These are phyloP conservation scores for Azemiops feae DNA, from an alignment of 2,113 vertebrate species.

Conservation along the genomic window DNA sequence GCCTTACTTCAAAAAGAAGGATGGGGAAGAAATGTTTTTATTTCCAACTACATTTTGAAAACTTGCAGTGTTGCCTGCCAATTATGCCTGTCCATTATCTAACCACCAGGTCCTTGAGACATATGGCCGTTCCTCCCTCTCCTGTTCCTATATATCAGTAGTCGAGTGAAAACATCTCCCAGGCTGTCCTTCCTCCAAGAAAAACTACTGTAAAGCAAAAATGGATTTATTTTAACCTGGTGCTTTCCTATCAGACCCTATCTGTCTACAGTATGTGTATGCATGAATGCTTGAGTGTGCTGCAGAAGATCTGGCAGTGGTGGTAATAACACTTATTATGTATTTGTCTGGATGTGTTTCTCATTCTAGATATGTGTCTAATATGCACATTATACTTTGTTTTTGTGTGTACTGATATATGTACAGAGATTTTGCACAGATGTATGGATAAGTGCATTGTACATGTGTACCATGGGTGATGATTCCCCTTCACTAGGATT, in stretches of 20 bases:
- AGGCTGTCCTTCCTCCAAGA: neutral
- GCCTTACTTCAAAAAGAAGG: neutral
- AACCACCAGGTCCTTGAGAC: neutral
- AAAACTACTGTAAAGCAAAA: neutral
- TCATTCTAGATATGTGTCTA: no score
- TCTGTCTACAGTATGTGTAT: no score
- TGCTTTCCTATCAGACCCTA: neutral
- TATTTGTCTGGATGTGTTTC: no score
- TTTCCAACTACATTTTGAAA: neutral
- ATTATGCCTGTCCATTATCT: neutral
- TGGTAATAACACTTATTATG: no score
- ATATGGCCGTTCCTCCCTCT: neutral
- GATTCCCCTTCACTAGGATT: neutral
- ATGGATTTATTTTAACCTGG: neutral
- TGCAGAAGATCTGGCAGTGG: no score
- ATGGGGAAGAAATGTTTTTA: neutral
- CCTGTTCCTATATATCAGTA: neutral
- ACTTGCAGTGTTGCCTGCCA: neutral
- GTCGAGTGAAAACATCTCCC: neutral
- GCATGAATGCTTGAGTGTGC: no score
- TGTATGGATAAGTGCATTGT: neutral
- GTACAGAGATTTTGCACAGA: neutral
- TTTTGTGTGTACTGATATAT: neutral
- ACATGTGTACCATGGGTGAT: neutral
- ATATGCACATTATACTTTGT: neutral